Evolutionary conservation across 2,888 invertebrate species (phyloP), one percentile per base, ranked within the genome.

Genomic region (Deilephila elpenor): DNA sequence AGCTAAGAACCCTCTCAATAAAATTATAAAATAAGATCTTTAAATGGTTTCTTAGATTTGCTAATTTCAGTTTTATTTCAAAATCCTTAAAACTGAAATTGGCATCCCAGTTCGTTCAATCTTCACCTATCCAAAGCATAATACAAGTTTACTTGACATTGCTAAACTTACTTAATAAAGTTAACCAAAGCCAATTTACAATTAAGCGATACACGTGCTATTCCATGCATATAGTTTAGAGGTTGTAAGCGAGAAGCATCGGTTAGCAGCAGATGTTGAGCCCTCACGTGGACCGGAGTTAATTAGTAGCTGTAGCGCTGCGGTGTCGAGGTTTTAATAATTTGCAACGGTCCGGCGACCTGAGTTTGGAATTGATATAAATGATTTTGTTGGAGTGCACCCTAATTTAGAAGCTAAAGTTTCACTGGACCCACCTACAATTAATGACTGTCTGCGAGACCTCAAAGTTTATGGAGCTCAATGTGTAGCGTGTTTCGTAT

Each of bases 311-410:
- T 84, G 84, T 87, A 78, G 81, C 81, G 75, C 81, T 78, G 78
- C 82, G 85, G 88, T 88, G 84, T 84, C 89, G 92, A 82, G 91
- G 92, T 90, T 92, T 91, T 91, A 90, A 92, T 93, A 90, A 91
- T 90, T 88, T 86, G 86, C 80, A 79, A 84, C 84, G 85, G 88
- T 86, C 88, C 85, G 77, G 75, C 78, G 82, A 83, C 80, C 82
- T 83, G 82, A 83, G 81, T 79, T 74, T 80, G 78, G 85, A 88
- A 91, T 91, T 91, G 89, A 92, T 90, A 90, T 89, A 89, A 88
- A 89, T 85, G 87, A 87, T 88, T 85, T 86, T 80, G 84, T 80
- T 82, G 83, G 82, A 85, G 60, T 72, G 64, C 71, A 59, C 74
- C 60, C 71, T 74, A 72, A 74, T 74, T 74, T 60, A 64, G 78